A percentile compares a stretch with the other conserved stretches of the same genome.
These are phyloP conservation scores for Aldrovandia affinis DNA, from an alignment of 2,797 vertebrate species.

Conservation along the genomic window DNA sequence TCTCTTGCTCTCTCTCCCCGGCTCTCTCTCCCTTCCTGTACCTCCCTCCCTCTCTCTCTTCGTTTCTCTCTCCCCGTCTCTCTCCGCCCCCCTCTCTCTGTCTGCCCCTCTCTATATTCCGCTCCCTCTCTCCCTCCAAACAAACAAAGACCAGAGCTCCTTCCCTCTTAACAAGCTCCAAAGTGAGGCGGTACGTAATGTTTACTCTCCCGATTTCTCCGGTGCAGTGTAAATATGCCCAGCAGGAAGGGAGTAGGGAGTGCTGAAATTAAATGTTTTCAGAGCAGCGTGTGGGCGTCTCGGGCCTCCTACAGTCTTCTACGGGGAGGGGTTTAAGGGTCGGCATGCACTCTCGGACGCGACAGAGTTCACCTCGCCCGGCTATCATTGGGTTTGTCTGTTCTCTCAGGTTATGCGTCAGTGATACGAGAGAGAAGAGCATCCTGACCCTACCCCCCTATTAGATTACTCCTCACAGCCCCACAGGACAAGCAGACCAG, in stretches of 20 bases:
- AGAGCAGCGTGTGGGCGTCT: constrained; percentile 37
- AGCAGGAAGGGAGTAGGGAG: background rate
- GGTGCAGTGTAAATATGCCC: background rate
- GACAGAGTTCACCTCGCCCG: background rate
- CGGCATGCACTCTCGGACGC: background rate
- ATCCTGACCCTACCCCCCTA: constrained; percentile 49
- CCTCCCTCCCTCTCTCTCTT: background rate
- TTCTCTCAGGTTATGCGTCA: constrained; percentile 37
- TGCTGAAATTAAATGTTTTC: constrained; percentile 32
- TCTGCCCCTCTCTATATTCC: constrained; percentile 10
- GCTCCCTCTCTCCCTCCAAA: background rate
- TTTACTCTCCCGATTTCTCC: background rate
- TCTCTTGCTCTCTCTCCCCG: constrained; percentile 29
- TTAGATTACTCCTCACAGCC: constrained; percentile 55
- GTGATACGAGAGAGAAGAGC: constrained; percentile 1
- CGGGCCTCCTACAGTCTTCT: constrained; percentile 26
- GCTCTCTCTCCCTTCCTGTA: background rate
- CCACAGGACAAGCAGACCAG: constrained; percentile 47
- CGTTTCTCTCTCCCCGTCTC: background rate
- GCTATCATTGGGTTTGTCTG: constrained; percentile 5
- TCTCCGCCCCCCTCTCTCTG: background rate
- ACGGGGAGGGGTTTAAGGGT: background rate
- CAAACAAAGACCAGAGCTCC: background rate
- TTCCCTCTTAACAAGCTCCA: background rate
- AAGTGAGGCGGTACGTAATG: background rate